Evolutionary conservation across 2,888 invertebrate species (phyloP).

Genomic region (Cephus runcator): DNA sequence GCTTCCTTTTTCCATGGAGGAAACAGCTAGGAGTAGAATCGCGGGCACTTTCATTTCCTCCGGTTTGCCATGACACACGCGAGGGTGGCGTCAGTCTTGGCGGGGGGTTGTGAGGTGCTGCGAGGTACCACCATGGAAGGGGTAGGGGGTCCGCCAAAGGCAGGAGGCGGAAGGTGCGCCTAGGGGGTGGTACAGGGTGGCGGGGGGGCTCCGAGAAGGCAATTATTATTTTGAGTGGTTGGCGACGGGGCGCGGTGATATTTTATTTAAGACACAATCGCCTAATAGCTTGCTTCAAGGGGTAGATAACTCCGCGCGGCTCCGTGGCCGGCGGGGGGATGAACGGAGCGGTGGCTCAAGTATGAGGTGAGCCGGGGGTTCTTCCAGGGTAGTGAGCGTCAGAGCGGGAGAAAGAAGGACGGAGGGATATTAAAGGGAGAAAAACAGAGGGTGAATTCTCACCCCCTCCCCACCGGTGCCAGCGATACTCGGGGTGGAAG

Average conservation of each 20-base stretch:
- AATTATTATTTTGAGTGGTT: slow-evolving; percentile 63
- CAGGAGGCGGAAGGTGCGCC: background rate
- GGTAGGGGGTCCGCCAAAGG: background rate
- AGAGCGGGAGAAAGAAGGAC: slow-evolving; percentile 25
- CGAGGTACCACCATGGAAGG: background rate
- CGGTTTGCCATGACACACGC: background rate
- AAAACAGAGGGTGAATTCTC: background rate
- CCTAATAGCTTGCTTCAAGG: slow-evolving; percentile 59
- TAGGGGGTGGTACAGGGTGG: background rate
- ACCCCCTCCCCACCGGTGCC: background rate
- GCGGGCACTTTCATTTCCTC: slow-evolving; percentile 6
- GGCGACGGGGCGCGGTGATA: slow-evolving; percentile 57
- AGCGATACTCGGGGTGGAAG: slow-evolving; percentile 25
- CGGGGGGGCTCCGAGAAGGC: slow-evolving; percentile 48
- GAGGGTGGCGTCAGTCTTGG: background rate
- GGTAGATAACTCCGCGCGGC: slow-evolving; percentile 36
- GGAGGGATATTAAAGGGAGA: slow-evolving; percentile 2
- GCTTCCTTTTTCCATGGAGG: slow-evolving; percentile 5
- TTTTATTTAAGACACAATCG: slow-evolving; percentile 65
- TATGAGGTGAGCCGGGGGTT: slow-evolving; percentile 13
- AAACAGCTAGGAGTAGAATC: slow-evolving; percentile 9
- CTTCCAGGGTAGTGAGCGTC: slow-evolving; percentile 22
- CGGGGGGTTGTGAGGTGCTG: slow-evolving; percentile 2
- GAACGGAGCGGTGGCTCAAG: slow-evolving; percentile 12
- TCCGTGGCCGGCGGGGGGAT: slow-evolving; percentile 16